Evolutionary conservation across 2,888 invertebrate species (phyloP), one percentile per base, ranked within the genome.

Genomic region (Trisateles emortualis): DNA sequence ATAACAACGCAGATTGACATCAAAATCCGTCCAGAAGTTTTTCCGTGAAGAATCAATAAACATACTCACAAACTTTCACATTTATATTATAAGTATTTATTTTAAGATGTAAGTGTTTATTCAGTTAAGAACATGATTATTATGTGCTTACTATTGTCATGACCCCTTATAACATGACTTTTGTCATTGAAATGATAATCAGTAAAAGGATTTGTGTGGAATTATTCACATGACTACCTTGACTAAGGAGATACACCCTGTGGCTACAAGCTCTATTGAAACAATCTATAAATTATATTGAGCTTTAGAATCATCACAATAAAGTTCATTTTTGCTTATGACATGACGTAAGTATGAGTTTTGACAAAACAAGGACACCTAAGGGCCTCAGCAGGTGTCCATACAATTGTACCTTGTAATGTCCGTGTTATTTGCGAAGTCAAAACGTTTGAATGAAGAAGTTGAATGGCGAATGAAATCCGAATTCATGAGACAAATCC

Each of bases 101-200:
- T 33, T 32, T 35, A 48, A 41, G 41, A 41, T 35, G 24, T 41
- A 19, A 9, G 17, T 26, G 40, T 67, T 67, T 59, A 52, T 64
- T 67, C 55, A 44, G 51, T 59, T 62, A 48, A 48, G 47, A 68
- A 63, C 58, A 49, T 56, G 60, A 70, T 70, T 76, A 76, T 71
- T 70, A 72, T 66, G 54, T 68, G 52, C 58, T 30, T 42, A 30
- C 74, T 63, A 79, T 88, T 90, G 83, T 89, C 52, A 45, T 53
- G 57, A 63, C 84, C 89, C 88, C 80, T 86, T 68, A 74, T 65
- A 81, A 82, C 77, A 83, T 86, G 85, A 89, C 86, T 89, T 88
- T 84, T 90, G 86, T 91, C 88, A 91, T 91, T 90, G 75, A 90
- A 92, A 92, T 92, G 92, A 92, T 90, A 92, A 92, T 89, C 81